These are phyloP conservation scores for Ormia ochracea DNA, from an alignment of 2,888 invertebrate species.

Conservation along the genomic window DNA sequence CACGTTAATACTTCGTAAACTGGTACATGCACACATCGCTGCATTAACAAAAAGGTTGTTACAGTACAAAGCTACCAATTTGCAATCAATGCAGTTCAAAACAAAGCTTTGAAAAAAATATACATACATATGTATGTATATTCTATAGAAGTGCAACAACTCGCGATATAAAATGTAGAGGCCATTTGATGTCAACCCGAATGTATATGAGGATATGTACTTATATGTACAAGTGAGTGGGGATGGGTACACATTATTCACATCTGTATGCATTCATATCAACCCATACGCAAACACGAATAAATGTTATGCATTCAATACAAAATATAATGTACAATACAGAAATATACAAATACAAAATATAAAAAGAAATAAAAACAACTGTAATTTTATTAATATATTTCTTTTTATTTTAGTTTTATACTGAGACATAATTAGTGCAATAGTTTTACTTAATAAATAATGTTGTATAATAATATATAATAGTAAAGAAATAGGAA, in stretches of 20 bases:
- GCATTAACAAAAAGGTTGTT: conserved; percentile 16
- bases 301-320: too few relatives aligned
- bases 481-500: background rate
- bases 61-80: conserved; percentile 51
- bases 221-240: too few relatives aligned
- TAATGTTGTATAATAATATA: conserved; percentile 9
- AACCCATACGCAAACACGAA: too few relatives aligned
- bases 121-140: too few relatives aligned
- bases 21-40: background rate
- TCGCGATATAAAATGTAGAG: conserved; percentile 45
- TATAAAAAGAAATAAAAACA: conserved; percentile 16
- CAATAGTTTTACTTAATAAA: conserved; percentile 30
- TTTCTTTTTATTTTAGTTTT: conserved; percentile 42
- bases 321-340: too few relatives aligned
- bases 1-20: too few relatives aligned
- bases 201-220: background rate
- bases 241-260: too few relatives aligned
- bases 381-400: conserved; percentile 17
- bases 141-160: conserved; percentile 46
- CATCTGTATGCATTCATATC: too few relatives aligned
- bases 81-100: conserved; percentile 37
- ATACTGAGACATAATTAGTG: conserved; percentile 48
- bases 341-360: background rate
- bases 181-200: background rate
- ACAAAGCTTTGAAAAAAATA: background rate